Base-by-base conservation (phyloP, 2,113 vertebrate genomes). In the Phalacrocorax carbo region DNA sequence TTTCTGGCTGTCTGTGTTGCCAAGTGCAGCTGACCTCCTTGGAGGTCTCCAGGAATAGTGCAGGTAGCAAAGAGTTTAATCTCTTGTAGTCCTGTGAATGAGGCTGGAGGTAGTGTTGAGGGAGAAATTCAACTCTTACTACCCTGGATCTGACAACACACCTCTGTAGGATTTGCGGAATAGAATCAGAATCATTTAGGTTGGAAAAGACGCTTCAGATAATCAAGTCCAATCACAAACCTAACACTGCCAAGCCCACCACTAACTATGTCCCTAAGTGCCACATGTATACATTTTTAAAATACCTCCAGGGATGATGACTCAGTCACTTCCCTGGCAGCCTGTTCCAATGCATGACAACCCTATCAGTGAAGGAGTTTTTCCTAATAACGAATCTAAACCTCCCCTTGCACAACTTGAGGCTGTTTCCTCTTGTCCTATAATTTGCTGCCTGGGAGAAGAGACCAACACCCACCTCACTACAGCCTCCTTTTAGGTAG, bases 401-500 rank as follows among this genome's bases (percentile, higher is more conserved):
- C 46, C 18, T 34, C 17, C 4, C n/a, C 26, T 54, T 25, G 11
- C 0, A 2, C 65, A 90, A 29, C 55, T 30, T 75, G 16, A 75
- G n/a, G 55, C 32, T 14, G 2, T 65, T 90, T 76, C 40, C 27
- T 90, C 30, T 70, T 52, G 23, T 44, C 38, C 48, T 68, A 19
- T 88, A 25, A 7, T 26, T 71, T 70, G 49, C 2, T 51, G 9
- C 27, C 5, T 78, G 38, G 38, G 40, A 61, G 23, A 46, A 57
- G 70, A 72, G n/a, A n/a, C 30, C 1, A 0, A 49, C 7, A 9
- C 21, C 30, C 30, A 48, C 10, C 17, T 71, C 3, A 1, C 30
- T 88, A 84, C 42, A 84, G 13, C 18, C 11, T 75, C 34, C 26
- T 89, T 89, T 38, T n/a, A 71, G 36, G 10, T 34, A 49, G 57